Base-by-base conservation (phyloP, 1,140 invertebrate genomes). In the Acromyrmex charruanus region DNA sequence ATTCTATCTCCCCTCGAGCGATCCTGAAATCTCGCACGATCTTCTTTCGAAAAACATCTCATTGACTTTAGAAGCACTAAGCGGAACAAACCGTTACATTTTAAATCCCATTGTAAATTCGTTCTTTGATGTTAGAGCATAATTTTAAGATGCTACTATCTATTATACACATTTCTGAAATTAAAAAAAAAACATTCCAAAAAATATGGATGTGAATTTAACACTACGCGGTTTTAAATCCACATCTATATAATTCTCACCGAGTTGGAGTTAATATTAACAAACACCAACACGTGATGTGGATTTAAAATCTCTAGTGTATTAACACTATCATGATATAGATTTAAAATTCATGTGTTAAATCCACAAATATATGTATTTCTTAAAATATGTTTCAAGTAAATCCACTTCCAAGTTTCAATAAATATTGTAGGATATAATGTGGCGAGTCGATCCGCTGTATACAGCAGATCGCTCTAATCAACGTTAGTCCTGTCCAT, bases 41-140 rank as follows among this genome's bases (percentile, higher is more conserved):
- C 66, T 55, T 71, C 21, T 49, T 74, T 31, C 69, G 80, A 84
- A 84, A 84, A 59, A 61, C 39, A 74, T n/a, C 31, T 31, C 21
- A 9, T 65, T 79, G 35, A 9, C 59, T 61, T 28, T 53, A 35
- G 4, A 44, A 51, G 49, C 14, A 80, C n/a, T 7, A 3, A 55
- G 44, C 61, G 14, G n/a, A 53, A 51, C 59, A 7, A 51, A 21
- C 28, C 49, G 63, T 3, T 21, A n/a, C 16, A 25, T 55, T 69
- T 80, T 68, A 39, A 35, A 39, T 55, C 2, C 18, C 14, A 49
- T 31, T 31, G 59, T 65, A 75, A 61, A 35, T 39, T 7, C 12
- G 1, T 75, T 69, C 4, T 25, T 39, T 18, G 31, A 25, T 61
- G 12, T 61, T 16, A 44, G 21, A 25, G 2, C 14, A 59, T 39